phyloP scores from a whole-genome alignment of 2,888 invertebrate genomes.

The Tiliacea aurago region DNA sequence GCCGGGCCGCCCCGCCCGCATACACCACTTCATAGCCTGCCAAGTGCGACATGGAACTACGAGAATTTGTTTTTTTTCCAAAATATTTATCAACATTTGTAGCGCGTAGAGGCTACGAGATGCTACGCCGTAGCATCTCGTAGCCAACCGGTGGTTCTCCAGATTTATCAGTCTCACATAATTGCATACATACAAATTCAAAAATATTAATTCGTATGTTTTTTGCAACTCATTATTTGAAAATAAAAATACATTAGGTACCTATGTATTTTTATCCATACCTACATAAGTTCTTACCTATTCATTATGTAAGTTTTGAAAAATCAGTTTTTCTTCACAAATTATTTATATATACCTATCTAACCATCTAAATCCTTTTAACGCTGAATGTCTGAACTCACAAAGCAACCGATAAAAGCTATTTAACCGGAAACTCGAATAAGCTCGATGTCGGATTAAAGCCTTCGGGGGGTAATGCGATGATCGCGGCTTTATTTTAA shows the following conservation, averaged over 20 bases:
- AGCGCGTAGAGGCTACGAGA: conserved; percentile 12
- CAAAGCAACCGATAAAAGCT: conserved; percentile 68
- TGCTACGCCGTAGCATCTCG: conserved; percentile 45
- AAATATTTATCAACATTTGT: conserved; percentile 11
- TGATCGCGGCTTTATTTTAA: conserved; percentile 65
- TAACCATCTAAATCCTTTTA: conserved; percentile 48
- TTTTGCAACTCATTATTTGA: background rate
- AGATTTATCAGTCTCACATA: background rate
- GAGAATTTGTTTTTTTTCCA: conserved; percentile 35
- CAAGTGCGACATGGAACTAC: conserved; percentile 65
- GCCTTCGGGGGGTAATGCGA: conserved; percentile 68
- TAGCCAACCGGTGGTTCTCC: background rate
- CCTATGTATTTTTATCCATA: too few relatives aligned
- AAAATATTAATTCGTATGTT: background rate
- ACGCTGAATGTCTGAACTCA: conserved; percentile 54
- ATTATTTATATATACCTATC: background rate
- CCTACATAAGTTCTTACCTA: background rate
- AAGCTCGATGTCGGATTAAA: conserved; percentile 72
- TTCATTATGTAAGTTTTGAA: background rate
- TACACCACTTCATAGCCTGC: conserved; percentile 68
- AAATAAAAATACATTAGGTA: background rate
- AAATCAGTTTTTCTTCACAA: background rate
- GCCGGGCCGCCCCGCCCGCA: conserved; percentile 67
- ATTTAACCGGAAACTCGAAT: conserved; percentile 75
- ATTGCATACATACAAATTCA: background rate